A percentile compares a stretch with the other conserved stretches of the same genome.
Conservation (phyloP, 2,113 vertebrate species). For the Panthera tigris region DNA sequence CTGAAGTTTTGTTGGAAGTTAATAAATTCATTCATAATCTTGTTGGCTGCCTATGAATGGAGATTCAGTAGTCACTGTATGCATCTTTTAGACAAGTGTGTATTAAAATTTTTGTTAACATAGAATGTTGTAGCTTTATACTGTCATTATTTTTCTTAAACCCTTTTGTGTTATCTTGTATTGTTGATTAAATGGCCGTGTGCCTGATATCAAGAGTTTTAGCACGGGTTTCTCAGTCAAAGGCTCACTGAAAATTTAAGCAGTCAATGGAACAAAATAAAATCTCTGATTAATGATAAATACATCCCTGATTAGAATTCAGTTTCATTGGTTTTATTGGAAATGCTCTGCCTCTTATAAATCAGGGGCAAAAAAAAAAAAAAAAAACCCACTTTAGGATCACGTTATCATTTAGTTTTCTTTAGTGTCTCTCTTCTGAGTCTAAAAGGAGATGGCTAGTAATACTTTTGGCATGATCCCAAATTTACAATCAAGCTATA, state of each 20-base stretch:
- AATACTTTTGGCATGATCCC: neutral
- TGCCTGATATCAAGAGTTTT: slow-evolving; percentile 37
- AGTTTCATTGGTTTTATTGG: neutral
- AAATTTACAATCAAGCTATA: neutral
- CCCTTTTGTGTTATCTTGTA: slow-evolving; percentile 53
- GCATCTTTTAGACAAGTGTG: slow-evolving; percentile 83
- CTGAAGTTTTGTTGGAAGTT: slow-evolving; percentile 82
- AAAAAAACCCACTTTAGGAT: neutral
- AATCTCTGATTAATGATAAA: slow-evolving; percentile 47
- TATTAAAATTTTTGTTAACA: slow-evolving; percentile 84
- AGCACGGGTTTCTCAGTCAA: slow-evolving; percentile 27
- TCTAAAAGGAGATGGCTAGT: neutral
- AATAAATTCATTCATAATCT: slow-evolving; percentile 82
- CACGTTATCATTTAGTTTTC: neutral
- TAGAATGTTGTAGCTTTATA: slow-evolving; percentile 79
- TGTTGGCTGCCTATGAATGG: slow-evolving; percentile 84
- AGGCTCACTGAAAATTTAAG: slow-evolving; percentile 49
- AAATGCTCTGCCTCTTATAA: slow-evolving; percentile 28
- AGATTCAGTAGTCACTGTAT: slow-evolving; percentile 83
- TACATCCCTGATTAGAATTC: slow-evolving; percentile 7
- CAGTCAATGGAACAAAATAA: slow-evolving; percentile 58
- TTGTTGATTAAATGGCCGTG: slow-evolving; percentile 63
- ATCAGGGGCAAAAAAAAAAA: neutral
- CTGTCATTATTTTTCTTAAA: slow-evolving; percentile 62
- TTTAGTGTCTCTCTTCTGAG: neutral